Evolutionary conservation across 1,140 invertebrate species (phyloP), one percentile per base, ranked within the genome.

Genomic region (Pantala flavescens): DNA sequence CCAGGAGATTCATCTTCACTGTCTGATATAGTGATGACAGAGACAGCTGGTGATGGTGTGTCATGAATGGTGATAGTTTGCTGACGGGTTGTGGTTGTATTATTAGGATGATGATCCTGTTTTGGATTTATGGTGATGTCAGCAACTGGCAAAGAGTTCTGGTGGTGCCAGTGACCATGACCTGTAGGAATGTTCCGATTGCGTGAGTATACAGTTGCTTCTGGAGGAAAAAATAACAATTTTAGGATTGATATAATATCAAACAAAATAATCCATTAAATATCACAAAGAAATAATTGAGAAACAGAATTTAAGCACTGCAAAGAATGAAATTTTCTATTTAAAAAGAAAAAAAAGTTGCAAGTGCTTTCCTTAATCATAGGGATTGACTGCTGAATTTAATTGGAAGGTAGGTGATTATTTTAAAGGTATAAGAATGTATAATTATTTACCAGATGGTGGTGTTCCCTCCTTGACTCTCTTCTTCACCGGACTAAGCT

Each of bases 391-490:
- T n/a, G n/a, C n/a, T n/a, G n/a, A n/a, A n/a, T n/a, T n/a, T n/a
- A n/a, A n/a, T n/a, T n/a, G n/a, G n/a, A n/a, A n/a, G n/a, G n/a
- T n/a, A n/a, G n/a, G n/a, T n/a, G n/a, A n/a, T n/a, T n/a, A n/a
- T n/a, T n/a, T n/a, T n/a, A n/a, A n/a, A n/a, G n/a, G n/a, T n/a
- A n/a, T n/a, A n/a, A n/a, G n/a, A n/a, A n/a, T n/a, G n/a, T n/a
- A n/a, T n/a, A n/a, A 36, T 36, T 36, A 9, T 42, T 80, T 80
- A 79, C 84, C 83, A 55, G 81, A 89, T 0, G 95, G 95, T 42
- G 96, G 95, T 23, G 95, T 96, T 78, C 93, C 95, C 81, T 98
- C 97, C 81, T 98, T 98, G 10, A 98, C 96, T n/a, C 96, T 86
- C 82, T 98, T 98, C 84, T 98, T 98, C 2, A 98, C 95, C 0